These are phyloP conservation scores for Panurus biarmicus DNA, from an alignment of 2,113 vertebrate genomes.

Conservation along the genomic window DNA sequence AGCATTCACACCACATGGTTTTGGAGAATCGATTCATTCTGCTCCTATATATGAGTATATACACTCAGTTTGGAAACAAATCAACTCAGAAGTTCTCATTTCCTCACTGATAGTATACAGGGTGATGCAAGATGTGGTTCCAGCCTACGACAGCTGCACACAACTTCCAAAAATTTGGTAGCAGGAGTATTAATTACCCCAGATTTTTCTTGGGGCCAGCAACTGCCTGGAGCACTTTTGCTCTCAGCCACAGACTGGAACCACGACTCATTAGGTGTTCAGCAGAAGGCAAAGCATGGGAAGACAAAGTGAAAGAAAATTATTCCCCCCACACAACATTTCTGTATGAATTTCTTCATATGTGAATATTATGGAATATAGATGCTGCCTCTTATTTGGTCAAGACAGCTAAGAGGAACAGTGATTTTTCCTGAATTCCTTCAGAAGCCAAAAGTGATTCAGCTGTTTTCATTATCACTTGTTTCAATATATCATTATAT, in stretches of 20 bases:
- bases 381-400: not conserved
- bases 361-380: not conserved
- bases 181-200: not conserved
- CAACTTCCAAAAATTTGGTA: not conserved
- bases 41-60: not conserved
- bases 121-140: not conserved
- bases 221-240: not conserved
- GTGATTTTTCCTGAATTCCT: not conserved
- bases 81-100: not conserved
- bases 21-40: not conserved
- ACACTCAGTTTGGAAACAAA: not conserved
- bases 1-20: not conserved
- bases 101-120: not conserved
- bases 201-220: not conserved
- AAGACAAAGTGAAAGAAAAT: not conserved
- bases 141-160: not conserved
- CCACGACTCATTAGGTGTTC: rapidly evolving
- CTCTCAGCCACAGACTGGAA: not conserved
- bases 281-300: not conserved
- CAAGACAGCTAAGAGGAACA: not conserved
- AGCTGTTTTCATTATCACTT: not conserved
- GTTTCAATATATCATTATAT: not conserved
- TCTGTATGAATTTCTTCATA: not conserved
- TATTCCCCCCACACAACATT: not conserved
- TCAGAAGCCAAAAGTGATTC: not conserved